These are phyloP conservation scores for Vulpes lagopus DNA, from an alignment of 2,113 vertebrate species.

Conservation along the genomic window DNA sequence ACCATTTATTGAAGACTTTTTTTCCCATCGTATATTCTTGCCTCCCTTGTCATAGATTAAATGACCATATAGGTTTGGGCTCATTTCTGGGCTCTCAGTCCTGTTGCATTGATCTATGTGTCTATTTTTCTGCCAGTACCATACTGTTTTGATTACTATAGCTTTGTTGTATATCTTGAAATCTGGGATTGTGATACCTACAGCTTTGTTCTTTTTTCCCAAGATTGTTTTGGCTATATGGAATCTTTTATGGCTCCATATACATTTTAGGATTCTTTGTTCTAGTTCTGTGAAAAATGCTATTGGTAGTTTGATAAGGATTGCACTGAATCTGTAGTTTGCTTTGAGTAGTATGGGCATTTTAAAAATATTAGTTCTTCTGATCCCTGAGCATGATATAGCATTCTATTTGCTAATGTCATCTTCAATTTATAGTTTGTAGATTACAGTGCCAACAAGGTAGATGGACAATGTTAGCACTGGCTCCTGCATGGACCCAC, in stretches of 20 bases:
- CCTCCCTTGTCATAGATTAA: not conserved
- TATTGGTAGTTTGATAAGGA: not conserved
- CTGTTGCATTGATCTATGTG: not conserved
- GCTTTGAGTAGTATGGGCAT: not conserved
- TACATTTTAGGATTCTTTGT: not conserved
- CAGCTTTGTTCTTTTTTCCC: not conserved
- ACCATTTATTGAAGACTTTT: not conserved
- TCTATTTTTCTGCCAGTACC: not conserved
- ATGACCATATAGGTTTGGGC: not conserved
- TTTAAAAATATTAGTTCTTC: not conserved
- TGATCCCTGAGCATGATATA: not conserved
- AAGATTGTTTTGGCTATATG: not conserved
- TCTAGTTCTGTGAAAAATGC: not conserved
- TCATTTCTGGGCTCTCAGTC: not conserved
- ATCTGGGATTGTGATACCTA: not conserved
- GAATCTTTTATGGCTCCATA: not conserved
- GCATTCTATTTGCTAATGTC: not conserved
- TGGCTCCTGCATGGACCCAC: not conserved
- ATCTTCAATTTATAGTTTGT: not conserved
- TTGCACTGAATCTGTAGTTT: not conserved
- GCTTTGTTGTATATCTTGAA: not conserved
- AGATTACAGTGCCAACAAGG: not conserved
- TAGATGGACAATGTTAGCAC: not conserved
- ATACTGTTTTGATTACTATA: not conserved
- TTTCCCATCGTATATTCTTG: not conserved